Percentiles rank a stretch among this genome's conserved stretches.
phyloP scores from a whole-genome alignment of 1,140 invertebrate species.

The Lepeophtheirus salmonis region DNA sequence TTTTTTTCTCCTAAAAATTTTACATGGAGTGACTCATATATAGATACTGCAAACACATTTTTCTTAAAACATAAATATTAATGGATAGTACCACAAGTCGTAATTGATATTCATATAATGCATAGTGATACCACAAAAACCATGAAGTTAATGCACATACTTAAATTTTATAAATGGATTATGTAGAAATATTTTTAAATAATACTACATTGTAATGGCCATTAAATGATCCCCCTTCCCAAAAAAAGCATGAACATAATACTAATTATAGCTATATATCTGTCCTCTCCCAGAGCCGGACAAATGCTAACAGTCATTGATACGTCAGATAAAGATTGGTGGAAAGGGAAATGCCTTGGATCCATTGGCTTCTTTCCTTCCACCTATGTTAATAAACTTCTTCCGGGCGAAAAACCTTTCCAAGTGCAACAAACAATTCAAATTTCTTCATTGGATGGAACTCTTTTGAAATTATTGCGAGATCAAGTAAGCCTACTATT shows the following conservation, averaged over 20 bases:
- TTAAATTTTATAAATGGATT: too few species aligned
- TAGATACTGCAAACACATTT: too few species aligned
- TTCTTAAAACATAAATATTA: too few species aligned
- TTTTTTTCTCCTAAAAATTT: too few species aligned
- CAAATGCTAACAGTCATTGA: conserved; percentile 87
- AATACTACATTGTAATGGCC: too few species aligned
- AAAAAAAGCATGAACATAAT: not conserved
- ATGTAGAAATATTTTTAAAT: too few species aligned
- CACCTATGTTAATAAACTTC: conserved; percentile 73
- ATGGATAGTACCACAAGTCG: too few species aligned
- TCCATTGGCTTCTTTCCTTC: conserved; percentile 82
- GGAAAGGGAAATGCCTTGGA: conserved; percentile 83
- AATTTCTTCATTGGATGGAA: conserved; percentile 38
- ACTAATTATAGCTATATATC: too few species aligned
- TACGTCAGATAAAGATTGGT: conserved; percentile 85
- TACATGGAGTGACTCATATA: too few species aligned
- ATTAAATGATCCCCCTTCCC: conserved; percentile 1
- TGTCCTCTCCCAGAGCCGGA: conserved; percentile 61
- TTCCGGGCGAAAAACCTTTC: conserved; percentile 65
- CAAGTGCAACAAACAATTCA: conserved; percentile 56
- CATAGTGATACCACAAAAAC: too few species aligned
- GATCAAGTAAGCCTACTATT: conserved; percentile 44
- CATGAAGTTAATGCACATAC: too few species aligned
- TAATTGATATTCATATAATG: too few species aligned
- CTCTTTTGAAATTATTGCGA: conserved; percentile 38